Conservation (phyloP, 2,797 vertebrate species). For the Bucorvus abyssinicus region DNA sequence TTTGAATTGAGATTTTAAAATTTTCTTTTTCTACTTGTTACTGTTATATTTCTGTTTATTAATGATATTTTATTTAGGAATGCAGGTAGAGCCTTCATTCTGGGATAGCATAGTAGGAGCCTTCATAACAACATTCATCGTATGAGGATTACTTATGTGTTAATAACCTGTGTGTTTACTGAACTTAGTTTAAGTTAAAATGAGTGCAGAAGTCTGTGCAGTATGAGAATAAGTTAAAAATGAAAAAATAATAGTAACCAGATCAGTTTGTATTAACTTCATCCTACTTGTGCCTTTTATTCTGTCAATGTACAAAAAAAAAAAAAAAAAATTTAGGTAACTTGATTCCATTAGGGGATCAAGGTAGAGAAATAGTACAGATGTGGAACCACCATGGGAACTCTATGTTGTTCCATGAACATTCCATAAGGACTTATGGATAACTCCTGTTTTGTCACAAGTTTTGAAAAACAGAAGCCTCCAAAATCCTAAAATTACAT, state of each 20-base stretch:
- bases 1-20: not conserved
- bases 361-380: not conserved
- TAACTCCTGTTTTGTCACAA: not conserved
- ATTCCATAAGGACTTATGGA: not conserved
- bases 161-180: not conserved
- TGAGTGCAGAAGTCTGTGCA: not conserved
- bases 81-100: not conserved
- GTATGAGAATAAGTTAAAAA: not conserved
- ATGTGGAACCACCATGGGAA: too few species aligned
- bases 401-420: not conserved
- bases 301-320: not conserved
- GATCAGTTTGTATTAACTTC: not conserved
- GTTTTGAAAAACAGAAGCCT: not conserved
- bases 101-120: not conserved
- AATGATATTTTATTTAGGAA: not conserved
- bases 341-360: not conserved
- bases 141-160: not conserved
- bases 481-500: not conserved
- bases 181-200: not conserved
- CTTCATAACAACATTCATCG: not conserved
- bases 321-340: not conserved
- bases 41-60: not conserved
- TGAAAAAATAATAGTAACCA: not conserved
- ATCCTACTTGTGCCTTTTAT: not conserved
- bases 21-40: not conserved